These are phyloP conservation scores for Rhea americana DNA, from an alignment of 2,113 vertebrate species.

Conservation along the genomic window DNA sequence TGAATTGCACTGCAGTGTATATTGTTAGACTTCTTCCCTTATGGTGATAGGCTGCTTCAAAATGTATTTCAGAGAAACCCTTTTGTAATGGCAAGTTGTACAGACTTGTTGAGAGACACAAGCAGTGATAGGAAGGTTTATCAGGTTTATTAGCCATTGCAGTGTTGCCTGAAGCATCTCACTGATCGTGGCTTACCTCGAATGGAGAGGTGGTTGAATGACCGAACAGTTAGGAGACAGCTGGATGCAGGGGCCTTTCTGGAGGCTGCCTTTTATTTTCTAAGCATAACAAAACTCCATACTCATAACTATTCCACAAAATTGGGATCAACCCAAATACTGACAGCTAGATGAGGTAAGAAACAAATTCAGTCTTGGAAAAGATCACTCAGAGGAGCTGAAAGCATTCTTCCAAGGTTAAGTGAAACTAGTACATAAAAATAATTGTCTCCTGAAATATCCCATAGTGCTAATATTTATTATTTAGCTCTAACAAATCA, in stretches of 20 bases:
- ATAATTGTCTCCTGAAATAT: neutral
- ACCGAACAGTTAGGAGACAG: neutral
- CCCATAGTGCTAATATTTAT: neutral
- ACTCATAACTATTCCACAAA: neutral
- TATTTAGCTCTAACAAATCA: neutral
- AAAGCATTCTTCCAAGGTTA: neutral
- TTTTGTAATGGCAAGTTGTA: neutral
- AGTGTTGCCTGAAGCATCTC: neutral
- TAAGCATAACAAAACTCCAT: neutral
- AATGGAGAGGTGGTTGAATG: neutral
- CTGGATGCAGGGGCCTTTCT: neutral
- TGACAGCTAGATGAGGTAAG: neutral
- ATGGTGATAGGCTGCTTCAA: fast-evolving
- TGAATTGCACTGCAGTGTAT: fast-evolving
- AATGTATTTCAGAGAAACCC: neutral
- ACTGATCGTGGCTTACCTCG: neutral
- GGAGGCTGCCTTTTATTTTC: neutral
- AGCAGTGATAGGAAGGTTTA: neutral
- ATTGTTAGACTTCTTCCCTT: neutral
- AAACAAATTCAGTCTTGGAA: neutral
- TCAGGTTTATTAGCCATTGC: neutral
- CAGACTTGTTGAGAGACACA: neutral
- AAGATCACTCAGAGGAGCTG: neutral
- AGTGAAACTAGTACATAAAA: neutral
- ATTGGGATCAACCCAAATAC: neutral